These are phyloP conservation scores for Amphibalanus amphitrite DNA, from an alignment of 1,140 invertebrate genomes.

Conservation along the genomic window DNA sequence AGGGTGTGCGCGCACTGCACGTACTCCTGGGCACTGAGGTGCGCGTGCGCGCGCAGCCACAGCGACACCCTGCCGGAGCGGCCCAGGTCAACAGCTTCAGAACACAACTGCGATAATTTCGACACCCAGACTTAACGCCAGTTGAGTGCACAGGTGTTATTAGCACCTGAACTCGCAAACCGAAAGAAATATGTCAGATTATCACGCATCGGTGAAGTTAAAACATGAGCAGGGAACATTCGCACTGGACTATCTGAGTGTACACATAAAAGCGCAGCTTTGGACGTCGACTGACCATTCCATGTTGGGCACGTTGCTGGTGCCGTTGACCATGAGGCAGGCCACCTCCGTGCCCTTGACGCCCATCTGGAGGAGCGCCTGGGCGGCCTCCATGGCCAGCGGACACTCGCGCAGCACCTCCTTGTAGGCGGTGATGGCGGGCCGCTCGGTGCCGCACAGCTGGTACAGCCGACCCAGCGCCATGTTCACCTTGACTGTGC, in stretches of 20 bases:
- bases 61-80: conserved; percentile 36
- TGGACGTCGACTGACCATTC: conserved; percentile 42
- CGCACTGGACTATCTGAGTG: too few relatives aligned
- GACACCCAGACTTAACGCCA: too few relatives aligned
- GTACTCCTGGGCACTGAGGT: conserved; percentile 43
- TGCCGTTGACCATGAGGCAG: conserved; percentile 41
- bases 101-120: too few relatives aligned
- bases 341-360: conserved; percentile 51
- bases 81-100: too few relatives aligned
- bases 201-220: too few relatives aligned
- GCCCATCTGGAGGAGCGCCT: conserved; percentile 44
- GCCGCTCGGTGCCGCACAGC: conserved; percentile 48
- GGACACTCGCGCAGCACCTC: conserved; percentile 58
- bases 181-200: too few relatives aligned
- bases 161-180: too few relatives aligned
- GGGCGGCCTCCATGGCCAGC: conserved; percentile 47
- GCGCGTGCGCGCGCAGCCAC: conserved; percentile 49
- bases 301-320: conserved; percentile 24
- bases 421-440: conserved; percentile 50
- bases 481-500: conserved; percentile 50
- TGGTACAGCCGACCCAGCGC: conserved; percentile 51
- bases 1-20: conserved; percentile 40
- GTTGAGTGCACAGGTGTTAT: too few relatives aligned
- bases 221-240: too few relatives aligned
- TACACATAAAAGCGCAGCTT: too few relatives aligned